phyloP scores from a whole-genome alignment of 2,888 invertebrate genomes.

The Dryomyza anilis region DNA sequence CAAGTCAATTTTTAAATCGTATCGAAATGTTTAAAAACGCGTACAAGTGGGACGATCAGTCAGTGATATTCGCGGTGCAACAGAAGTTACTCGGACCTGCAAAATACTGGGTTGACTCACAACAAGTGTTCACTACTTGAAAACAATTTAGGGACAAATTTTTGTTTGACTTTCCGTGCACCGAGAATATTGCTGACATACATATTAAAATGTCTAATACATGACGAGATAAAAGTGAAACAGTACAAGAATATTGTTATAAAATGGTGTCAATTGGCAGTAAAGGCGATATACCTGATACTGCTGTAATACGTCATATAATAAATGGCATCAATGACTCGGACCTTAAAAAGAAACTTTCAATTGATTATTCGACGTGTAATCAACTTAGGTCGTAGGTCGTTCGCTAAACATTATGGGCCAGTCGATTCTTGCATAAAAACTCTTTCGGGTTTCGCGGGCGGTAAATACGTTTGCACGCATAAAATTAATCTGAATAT shows the following conservation, averaged over 20 bases:
- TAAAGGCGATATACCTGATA: background rate
- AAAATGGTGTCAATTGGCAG: background rate
- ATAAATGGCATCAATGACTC: too few species aligned
- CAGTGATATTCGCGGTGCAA: conserved; percentile 13
- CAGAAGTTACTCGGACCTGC: conserved; percentile 21
- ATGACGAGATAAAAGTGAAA: background rate
- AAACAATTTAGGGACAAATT: background rate
- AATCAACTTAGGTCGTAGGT: too few species aligned
- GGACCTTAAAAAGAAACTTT: too few species aligned
- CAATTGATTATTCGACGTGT: too few species aligned
- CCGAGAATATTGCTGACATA: too few species aligned
- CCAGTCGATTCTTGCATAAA: background rate
- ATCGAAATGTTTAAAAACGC: conserved; percentile 4
- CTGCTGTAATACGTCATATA: background rate
- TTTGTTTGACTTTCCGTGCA: too few species aligned
- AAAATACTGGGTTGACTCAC: too few species aligned
- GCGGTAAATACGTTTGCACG: conserved; percentile 25
- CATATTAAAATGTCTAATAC: background rate
- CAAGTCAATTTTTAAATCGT: conserved; percentile 11
- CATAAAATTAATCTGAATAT: conserved; percentile 21
- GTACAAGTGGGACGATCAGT: conserved; percentile 20
- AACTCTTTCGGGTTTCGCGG: conserved; percentile 27
- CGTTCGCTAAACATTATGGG: background rate
- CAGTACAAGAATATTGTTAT: too few species aligned
- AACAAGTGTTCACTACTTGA: background rate